Percentiles rank a stretch among this genome's conserved stretches.
phyloP scores from a whole-genome alignment of 2,797 vertebrate genomes.

The Potorous gilbertii region DNA sequence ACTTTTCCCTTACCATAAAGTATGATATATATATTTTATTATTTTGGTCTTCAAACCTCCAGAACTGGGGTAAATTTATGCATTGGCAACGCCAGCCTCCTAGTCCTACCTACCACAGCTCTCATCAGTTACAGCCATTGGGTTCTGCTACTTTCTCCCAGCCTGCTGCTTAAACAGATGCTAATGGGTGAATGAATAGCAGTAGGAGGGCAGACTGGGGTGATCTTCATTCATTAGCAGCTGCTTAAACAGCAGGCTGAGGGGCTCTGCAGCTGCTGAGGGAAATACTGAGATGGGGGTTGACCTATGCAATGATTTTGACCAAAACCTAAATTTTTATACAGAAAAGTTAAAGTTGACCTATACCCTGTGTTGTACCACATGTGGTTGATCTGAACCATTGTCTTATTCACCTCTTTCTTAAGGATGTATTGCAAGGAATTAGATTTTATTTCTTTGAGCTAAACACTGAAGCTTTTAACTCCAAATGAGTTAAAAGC shows the following conservation, averaged over 20 bases:
- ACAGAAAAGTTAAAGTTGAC: slow-evolving; percentile 20
- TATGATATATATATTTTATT: slow-evolving; percentile 67
- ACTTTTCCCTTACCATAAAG: slow-evolving; percentile 43
- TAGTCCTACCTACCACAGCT: slow-evolving; percentile 60
- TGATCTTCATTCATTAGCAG: slow-evolving; percentile 80
- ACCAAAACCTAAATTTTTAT: slow-evolving; percentile 70
- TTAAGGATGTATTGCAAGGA: slow-evolving; percentile 37
- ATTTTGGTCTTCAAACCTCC: slow-evolving; percentile 73
- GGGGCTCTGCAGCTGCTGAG: slow-evolving; percentile 76
- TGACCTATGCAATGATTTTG: slow-evolving; percentile 74
- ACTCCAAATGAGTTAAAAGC: slow-evolving; percentile 20
- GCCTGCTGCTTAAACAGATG: slow-evolving; percentile 82
- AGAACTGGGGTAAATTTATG: slow-evolving; percentile 77
- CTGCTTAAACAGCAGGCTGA: slow-evolving; percentile 79
- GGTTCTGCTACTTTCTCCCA: slow-evolving; percentile 71
- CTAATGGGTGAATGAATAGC: slow-evolving; percentile 77
- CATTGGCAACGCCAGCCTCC: slow-evolving; percentile 66
- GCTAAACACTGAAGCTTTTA: slow-evolving; percentile 2
- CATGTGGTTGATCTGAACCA: slow-evolving; percentile 1
- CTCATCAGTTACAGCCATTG: slow-evolving; percentile 75
- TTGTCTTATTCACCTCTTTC: background rate
- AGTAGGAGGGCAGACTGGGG: slow-evolving; percentile 56
- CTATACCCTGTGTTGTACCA: background rate
- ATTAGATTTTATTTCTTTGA: slow-evolving; percentile 25
- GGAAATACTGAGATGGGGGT: slow-evolving; percentile 64